These are phyloP conservation scores for Epinotia demarniana DNA, from an alignment of 2,888 invertebrate species.

Conservation along the genomic window DNA sequence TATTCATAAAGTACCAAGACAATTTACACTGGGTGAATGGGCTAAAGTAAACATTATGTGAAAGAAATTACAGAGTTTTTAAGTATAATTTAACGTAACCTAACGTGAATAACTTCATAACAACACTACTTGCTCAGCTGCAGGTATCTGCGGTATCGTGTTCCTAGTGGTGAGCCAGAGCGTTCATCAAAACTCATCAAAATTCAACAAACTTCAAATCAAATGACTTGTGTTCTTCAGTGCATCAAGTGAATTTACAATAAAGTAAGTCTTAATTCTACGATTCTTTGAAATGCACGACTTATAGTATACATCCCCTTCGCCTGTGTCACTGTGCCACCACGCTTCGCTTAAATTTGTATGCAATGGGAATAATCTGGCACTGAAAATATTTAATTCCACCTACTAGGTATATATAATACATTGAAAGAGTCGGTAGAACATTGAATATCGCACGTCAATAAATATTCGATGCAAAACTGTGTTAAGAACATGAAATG, in stretches of 20 bases:
- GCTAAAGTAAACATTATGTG: neutral
- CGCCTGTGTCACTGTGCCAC: too few relatives aligned
- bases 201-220: too few relatives aligned
- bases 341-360: too few relatives aligned
- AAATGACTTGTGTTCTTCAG: too few relatives aligned
- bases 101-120: neutral
- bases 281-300: neutral
- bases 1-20: neutral
- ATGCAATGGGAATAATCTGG: neutral
- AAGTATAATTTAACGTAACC: neutral
- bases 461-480: slow-evolving; percentile 13
- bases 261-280: neutral
- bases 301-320: neutral
- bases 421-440: neutral
- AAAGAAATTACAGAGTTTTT: neutral
- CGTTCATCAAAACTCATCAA: too few relatives aligned
- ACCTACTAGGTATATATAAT: too few relatives aligned
- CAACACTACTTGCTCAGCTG: too few relatives aligned
- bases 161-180: too few relatives aligned
- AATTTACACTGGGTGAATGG: neutral
- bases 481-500: slow-evolving; percentile 7
- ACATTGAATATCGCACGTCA: neutral
- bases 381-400: too few relatives aligned
- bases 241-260: too few relatives aligned
- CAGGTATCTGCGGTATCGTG: too few relatives aligned